Evolutionary conservation across 2,888 invertebrate genomes (phyloP).

Genomic region (Rhaphigaster nebulosa): DNA sequence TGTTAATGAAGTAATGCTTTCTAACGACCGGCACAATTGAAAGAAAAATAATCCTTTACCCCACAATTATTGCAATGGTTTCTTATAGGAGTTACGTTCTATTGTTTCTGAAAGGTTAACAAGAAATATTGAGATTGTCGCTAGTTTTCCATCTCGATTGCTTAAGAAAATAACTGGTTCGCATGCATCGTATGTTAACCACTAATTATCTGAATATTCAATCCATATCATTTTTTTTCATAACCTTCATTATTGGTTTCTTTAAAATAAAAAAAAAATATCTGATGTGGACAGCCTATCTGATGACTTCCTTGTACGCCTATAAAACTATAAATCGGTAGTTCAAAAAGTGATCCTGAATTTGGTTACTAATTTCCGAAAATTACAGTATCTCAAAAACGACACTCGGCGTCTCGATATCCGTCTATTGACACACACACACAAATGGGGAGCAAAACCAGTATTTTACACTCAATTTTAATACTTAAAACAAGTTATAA

Average conservation of each 20-base stretch:
- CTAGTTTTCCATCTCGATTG: neutral
- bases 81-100: neutral
- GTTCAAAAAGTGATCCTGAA: no score
- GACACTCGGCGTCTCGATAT: no score
- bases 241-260: neutral
- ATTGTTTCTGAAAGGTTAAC: conserved; percentile 12
- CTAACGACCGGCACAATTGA: neutral
- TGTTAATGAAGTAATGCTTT: neutral
- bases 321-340: no score
- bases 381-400: no score
- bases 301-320: no score
- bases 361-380: no score
- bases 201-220: neutral
- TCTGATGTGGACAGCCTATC: no score
- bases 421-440: no score
- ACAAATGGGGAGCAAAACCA: no score
- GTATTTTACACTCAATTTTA: no score
- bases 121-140: neutral
- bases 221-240: no score
- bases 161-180: neutral
- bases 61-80: neutral
- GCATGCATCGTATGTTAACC: neutral
- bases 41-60: neutral
- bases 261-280: neutral
- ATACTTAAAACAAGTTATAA: no score